Evolutionary conservation across 2,113 vertebrate genomes (phyloP), one percentile per base, ranked within the genome.

Genomic region (Sterrhoptilus dennistouni): DNA sequence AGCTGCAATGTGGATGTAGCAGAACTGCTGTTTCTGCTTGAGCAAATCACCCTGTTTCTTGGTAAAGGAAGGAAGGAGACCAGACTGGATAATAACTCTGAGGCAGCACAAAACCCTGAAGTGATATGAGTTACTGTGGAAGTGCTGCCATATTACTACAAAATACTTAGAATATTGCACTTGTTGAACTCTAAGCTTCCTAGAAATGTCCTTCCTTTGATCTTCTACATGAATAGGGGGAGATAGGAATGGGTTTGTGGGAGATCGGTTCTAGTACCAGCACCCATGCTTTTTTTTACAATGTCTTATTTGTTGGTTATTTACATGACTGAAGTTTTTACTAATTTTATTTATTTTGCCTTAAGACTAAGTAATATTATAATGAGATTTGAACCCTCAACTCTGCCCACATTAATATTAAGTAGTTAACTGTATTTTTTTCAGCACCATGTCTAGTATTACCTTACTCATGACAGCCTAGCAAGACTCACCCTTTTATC

Each of bases 221-320:
- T 61, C 31, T 74, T 81, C 33, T 11, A 45, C 5, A 11, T 42
- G 27, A 74, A 19, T 1, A 49, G 47, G 29, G 14, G 25, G 21
- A 86, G 6, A 77, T 2, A 2, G 5, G 4, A 19, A 15, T 44
- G 12, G 7, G 5, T 16, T 83, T 86, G 49, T 76, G 31, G 31
- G 20, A 83, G 22, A 80, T 18, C 14, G 53, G 8, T 35, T 92
- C 5, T 74, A 65, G 9, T 14, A 66, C 18, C 8, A 63, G 5
- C 9, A 53, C 3, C 4, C 0, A 0, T 56, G 5, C 0, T 53
- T 76, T 86, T 86, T 87, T 56, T 65, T 44, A 27, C 8, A 25
- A 1, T 45, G 2, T n/a, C 6, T 68, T 40, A 20, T 83, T 92
- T 72, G 6, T 33, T 69, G 22, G 6, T 56, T 91, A 49, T 78